These are phyloP conservation scores for Ceratina calcarata DNA, from an alignment of 1,140 invertebrate genomes.

Conservation along the genomic window DNA sequence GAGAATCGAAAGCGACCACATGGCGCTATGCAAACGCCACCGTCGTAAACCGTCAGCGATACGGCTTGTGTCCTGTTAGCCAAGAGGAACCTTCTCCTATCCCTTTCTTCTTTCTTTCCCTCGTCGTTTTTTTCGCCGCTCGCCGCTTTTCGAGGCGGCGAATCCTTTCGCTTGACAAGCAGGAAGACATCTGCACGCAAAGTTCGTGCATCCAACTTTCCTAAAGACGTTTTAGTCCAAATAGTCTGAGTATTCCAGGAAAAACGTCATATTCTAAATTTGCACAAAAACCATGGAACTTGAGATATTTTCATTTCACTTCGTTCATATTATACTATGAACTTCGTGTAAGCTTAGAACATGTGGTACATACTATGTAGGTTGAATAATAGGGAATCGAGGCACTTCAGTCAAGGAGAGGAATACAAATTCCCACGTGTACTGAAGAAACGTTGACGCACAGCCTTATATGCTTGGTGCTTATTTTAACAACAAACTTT, in stretches of 20 bases:
- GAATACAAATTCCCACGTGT: constrained; percentile 5
- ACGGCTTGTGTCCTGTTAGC: constrained; percentile 52
- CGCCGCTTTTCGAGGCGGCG: background rate
- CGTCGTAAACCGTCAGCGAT: constrained; percentile 67
- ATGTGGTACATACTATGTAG: too few relatives aligned
- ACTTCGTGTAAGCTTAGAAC: too few relatives aligned
- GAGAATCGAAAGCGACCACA: constrained; percentile 67
- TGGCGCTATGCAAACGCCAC: constrained; percentile 69
- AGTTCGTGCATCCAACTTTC: constrained; percentile 10
- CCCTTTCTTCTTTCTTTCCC: constrained; percentile 13
- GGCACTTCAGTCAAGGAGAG: too few relatives aligned
- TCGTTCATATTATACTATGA: too few relatives aligned
- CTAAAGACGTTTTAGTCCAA: background rate
- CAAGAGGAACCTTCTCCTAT: constrained; percentile 22
- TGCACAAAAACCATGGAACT: too few relatives aligned
- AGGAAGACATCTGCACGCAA: constrained; percentile 47
- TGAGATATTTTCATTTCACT: too few relatives aligned
- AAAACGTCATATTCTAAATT: too few relatives aligned
- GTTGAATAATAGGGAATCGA: too few relatives aligned
- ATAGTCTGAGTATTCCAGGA: too few relatives aligned
- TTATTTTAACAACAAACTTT: constrained; percentile 46
- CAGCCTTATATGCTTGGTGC: background rate
- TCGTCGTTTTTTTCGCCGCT: background rate
- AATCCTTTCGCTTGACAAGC: constrained; percentile 39
- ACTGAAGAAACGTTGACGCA: background rate